These are phyloP conservation scores for Drosophila arizonae DNA, from an alignment of 1,140 invertebrate species.

Conservation along the genomic window DNA sequence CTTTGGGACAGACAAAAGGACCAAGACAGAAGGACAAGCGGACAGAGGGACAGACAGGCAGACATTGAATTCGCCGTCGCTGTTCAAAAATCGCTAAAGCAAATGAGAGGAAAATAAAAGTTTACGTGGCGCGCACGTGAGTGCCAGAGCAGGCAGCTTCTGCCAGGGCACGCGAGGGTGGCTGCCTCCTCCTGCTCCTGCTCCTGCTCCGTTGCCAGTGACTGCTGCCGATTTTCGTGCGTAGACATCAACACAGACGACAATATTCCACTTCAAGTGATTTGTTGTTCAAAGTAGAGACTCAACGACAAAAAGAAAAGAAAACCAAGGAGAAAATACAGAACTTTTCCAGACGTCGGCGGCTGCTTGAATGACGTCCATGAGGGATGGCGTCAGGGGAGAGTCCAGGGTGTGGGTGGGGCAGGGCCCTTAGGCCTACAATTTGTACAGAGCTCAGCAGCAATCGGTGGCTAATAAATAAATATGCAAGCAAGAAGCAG, in stretches of 20 bases:
- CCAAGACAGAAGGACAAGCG: conserved; percentile 1
- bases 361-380: conserved; percentile 33
- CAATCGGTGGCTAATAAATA: conserved; percentile 5
- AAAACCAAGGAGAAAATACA: too few relatives aligned
- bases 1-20: conserved; percentile 52
- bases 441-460: neutral
- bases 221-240: conserved; percentile 50
- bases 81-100: conserved; percentile 51
- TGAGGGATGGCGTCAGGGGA: neutral
- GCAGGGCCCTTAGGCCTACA: neutral
- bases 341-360: conserved; percentile 58
- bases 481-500: neutral
- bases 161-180: neutral
- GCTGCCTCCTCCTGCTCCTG: neutral
- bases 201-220: conserved; percentile 15
- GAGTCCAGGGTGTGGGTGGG: neutral
- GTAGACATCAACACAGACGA: conserved; percentile 61
- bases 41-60: conserved; percentile 5
- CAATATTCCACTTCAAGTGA: conserved; percentile 65
- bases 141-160: conserved; percentile 14
- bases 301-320: conserved; percentile 17
- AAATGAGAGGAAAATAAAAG: conserved; percentile 65
- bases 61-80: conserved; percentile 31
- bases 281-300: conserved; percentile 56
- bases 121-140: conserved; percentile 49